A percentile compares a stretch with the other conserved stretches of the same genome.
These are phyloP conservation scores for Nycticryphes semicollaris DNA, from an alignment of 2,113 vertebrate species.

Conservation along the genomic window DNA sequence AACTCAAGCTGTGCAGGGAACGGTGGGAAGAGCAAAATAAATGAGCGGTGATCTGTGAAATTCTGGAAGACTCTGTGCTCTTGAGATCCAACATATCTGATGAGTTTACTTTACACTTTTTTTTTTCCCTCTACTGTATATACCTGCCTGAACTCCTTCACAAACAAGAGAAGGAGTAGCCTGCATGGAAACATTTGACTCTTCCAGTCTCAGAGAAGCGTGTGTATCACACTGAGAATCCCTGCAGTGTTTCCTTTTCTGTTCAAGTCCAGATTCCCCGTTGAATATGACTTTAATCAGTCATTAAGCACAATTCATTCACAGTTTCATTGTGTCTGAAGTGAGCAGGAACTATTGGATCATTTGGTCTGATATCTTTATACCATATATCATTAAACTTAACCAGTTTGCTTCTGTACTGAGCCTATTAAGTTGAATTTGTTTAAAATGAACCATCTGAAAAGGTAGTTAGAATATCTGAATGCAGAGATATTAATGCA, in stretches of 20 bases:
- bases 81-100: neutral
- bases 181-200: neutral
- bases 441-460: neutral
- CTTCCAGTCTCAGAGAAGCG: neutral
- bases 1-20: neutral
- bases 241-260: neutral
- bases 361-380: neutral
- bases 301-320: neutral
- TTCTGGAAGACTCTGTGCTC: neutral
- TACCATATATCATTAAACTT: neutral
- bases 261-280: neutral
- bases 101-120: neutral
- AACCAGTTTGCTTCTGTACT: neutral
- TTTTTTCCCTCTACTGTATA: neutral
- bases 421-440: neutral
- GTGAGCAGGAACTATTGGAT: neutral
- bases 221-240: neutral
- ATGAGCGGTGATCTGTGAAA: neutral
- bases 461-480: neutral
- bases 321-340: neutral
- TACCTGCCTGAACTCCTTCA: accelerated
- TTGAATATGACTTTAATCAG: neutral
- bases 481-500: neutral
- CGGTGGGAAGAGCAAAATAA: neutral
- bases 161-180: neutral